Evolutionary conservation across 1,140 invertebrate genomes (phyloP).

Genomic region (Calliphora vicina): DNA sequence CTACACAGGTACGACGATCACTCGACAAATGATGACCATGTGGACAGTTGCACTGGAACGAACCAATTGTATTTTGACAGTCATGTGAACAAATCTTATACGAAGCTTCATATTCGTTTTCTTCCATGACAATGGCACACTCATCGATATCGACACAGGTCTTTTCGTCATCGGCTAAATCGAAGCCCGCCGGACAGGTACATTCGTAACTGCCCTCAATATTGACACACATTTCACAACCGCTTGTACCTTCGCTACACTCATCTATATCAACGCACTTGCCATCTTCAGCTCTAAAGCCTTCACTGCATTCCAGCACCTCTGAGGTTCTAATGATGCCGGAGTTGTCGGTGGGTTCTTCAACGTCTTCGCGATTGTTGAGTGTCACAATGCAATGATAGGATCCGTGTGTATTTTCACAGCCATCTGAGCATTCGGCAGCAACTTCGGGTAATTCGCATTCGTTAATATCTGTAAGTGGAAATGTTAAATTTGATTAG

Average conservation of each 20-base stretch:
- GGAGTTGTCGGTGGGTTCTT: constrained; percentile 23
- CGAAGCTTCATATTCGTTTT: constrained; percentile 51
- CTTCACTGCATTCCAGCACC: constrained; percentile 60
- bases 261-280: constrained; percentile 73
- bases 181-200: constrained; percentile 68
- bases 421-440: constrained; percentile 68
- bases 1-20: constrained; percentile 58
- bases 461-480: constrained; percentile 73
- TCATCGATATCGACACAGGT: constrained; percentile 72
- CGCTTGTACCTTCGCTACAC: constrained; percentile 65
- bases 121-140: constrained; percentile 65
- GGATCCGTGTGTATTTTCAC: constrained; percentile 74
- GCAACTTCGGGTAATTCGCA: constrained; percentile 67
- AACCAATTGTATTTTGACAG: constrained; percentile 74
- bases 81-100: constrained; percentile 67
- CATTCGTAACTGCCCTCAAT: constrained; percentile 66
- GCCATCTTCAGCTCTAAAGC: constrained; percentile 52
- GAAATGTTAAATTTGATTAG: not conserved
- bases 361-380: constrained; percentile 12
- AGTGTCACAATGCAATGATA: constrained; percentile 68
- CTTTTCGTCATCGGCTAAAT: constrained; percentile 61
- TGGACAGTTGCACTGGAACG: constrained; percentile 69
- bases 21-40: constrained; percentile 51
- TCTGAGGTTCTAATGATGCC: not conserved
- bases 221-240: constrained; percentile 45